Base-by-base conservation (phyloP, 1,140 invertebrate genomes). In the Plodia interpunctella region DNA sequence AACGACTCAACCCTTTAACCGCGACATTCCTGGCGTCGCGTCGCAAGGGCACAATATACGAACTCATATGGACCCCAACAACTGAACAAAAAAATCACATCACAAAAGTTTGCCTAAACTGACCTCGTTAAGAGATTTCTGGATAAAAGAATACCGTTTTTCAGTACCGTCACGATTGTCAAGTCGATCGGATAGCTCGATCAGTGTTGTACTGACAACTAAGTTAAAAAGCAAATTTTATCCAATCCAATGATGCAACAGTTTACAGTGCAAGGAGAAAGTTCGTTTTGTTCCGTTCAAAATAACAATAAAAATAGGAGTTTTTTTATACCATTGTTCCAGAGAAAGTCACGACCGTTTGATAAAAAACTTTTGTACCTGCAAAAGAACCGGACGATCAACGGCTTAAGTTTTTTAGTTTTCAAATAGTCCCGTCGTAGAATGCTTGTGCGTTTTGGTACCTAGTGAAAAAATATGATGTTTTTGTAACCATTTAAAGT, bases 71-170 rank as follows among this genome's bases (percentile, higher is more conserved):
- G 76, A 69, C 70, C 76, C 72, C 9, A 74, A 83, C 83, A 76
- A 87, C 83, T 55, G 54, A 68, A 81, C 78, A 65, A 85, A 87
- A 85, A 86, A 78, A 86, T 81, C 74, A 82, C 79, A 82, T 86
- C 80, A 89, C 86, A 84, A 87, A 86, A 87, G 86, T 89, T 87
- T 87, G 86, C 80, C 86, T 88, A 89, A 88, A 87, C 86, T 89
- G 83, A 89, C 83, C 81, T 89, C 80, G 83, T 89, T 89, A 86
- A 80, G 75, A 88, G 86, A 89, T 87, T 85, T 81, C 76, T 86
- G 84, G 82, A 89, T 89, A 89, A 87, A 89, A 78, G 80, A 89
- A 86, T 88, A 86, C 78, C 81, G 83, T 86, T 88, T 88, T 87
- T 89, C 82, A 89, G 86, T 88, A 85, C 83, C 75, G 78, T 86